Percentiles rank a stretch among this genome's conserved stretches.
phyloP scores from a whole-genome alignment of 1,140 invertebrate species.

The Drosophila yakuba region DNA sequence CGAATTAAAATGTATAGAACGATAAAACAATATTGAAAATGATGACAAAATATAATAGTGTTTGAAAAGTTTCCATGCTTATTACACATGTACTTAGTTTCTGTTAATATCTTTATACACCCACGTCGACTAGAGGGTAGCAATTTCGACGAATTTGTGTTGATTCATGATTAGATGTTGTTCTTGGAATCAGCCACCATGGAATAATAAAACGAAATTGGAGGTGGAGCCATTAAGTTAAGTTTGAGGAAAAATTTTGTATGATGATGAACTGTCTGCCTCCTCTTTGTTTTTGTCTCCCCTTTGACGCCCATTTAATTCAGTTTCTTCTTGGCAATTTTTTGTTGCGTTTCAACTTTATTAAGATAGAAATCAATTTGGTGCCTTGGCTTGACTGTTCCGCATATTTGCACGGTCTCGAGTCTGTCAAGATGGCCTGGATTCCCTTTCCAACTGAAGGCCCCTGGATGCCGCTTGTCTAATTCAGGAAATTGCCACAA shows the following conservation, averaged over 20 bases:
- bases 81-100: not conserved
- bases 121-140: not conserved
- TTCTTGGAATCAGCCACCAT: constrained; percentile 30
- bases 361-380: constrained; percentile 73
- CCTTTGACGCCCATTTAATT: constrained; percentile 24
- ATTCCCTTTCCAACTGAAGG: constrained; percentile 3
- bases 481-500: constrained; percentile 72
- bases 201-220: not conserved
- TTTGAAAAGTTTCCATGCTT: not conserved
- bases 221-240: constrained; percentile 23
- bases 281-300: constrained; percentile 1
- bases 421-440: constrained; percentile 35
- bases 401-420: constrained; percentile 57
- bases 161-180: constrained; percentile 51
- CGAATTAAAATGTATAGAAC: too few species aligned
- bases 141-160: constrained; percentile 1
- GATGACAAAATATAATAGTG: too few species aligned
- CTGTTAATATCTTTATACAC: not conserved
- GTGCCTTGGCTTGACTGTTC: constrained; percentile 37
- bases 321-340: constrained; percentile 5
- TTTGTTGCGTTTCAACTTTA: constrained; percentile 49
- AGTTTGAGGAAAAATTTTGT: constrained; percentile 23
- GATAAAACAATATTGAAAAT: too few species aligned
- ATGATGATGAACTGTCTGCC: not conserved
- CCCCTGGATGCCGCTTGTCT: constrained; percentile 24